Conservation (phyloP, 2,888 invertebrate genomes). For the Operophtera brumata region DNA sequence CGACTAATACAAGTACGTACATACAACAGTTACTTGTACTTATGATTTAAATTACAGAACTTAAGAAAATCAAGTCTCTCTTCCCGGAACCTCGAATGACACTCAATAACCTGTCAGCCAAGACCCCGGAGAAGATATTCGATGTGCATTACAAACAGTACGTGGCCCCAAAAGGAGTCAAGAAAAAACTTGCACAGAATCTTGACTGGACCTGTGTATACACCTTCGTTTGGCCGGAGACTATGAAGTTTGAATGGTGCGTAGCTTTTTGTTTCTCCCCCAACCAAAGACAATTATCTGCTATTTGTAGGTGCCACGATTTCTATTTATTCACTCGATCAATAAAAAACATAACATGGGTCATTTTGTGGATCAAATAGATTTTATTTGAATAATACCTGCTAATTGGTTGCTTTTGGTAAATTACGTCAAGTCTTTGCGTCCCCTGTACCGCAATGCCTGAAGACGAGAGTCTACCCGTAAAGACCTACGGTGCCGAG, state of each 20-base stretch:
- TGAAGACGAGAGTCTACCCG: too few species aligned
- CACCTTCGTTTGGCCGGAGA: constrained; percentile 80
- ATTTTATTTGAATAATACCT: too few species aligned
- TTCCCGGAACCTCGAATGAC: constrained; percentile 75
- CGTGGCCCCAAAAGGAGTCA: constrained; percentile 48
- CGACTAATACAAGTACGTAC: neutral
- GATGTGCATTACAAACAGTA: constrained; percentile 61
- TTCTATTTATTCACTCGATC: too few species aligned
- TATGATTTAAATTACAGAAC: constrained; percentile 1
- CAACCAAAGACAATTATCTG: too few species aligned
- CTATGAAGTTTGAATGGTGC: constrained; percentile 74
- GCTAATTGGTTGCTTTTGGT: too few species aligned
- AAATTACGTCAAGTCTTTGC: too few species aligned
- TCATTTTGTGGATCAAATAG: too few species aligned
- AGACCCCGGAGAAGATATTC: constrained; percentile 68
- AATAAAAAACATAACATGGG: too few species aligned
- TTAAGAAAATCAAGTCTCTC: constrained; percentile 36
- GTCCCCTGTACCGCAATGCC: too few species aligned
- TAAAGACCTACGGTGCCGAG: too few species aligned
- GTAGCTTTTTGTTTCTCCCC: neutral
- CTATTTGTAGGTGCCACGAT: too few species aligned
- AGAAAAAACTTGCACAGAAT: constrained; percentile 51
- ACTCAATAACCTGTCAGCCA: constrained; percentile 68
- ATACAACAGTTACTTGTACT: neutral
- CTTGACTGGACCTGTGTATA: constrained; percentile 79